Base-by-base conservation (phyloP, 2,797 vertebrate species). In the Rhinogobio ventralis region DNA sequence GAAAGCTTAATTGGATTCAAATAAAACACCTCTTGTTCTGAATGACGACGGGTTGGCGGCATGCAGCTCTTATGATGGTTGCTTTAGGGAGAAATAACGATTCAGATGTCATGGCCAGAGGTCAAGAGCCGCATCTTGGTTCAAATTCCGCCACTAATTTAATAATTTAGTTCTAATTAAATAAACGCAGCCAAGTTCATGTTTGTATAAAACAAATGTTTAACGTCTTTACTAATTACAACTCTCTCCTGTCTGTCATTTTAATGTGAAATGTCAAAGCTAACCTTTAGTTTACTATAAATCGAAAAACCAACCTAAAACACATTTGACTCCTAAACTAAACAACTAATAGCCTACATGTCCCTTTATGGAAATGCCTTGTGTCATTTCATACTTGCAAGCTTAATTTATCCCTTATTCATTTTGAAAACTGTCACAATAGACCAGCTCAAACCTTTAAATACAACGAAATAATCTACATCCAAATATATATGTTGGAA, bases 131-230 rank as follows among this genome's bases (percentile, higher is more conserved):
- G 25, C 46, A 81, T 83, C 55, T 83, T n/a, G 71, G 42, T 81
- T 83, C 20, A 67, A 49, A 84, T 79, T 85, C 73, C 55, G n/a
- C 28, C 60, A 25, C 67, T 79, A 87, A 89, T 82, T 81, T 62
- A 82, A 79, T 87, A 39, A 78, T 69, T 33, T 46, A 68, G 15
- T 15, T 20, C 64, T 69, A 85, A 82, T 89, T 77, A 85, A 87
- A 89, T 76, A 49, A 87, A 77, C 51, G 55, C 25, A 14, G 57
- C 45, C 76, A 86, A 89, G 69, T 69, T 73, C 67, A 71, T 49
- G 39, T 67, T 66, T 75, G 85, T 55, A 17, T 49, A 82, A 79
- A 79, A 46, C 36, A 66, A 69, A 62, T 77, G 62, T 68, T 36
- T 33, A 33, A 42, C 55, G 53, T 71, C 36, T 19, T 30, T 55